Percentiles rank a stretch among this genome's conserved stretches.
Evolutionary conservation across 2,113 vertebrate species (phyloP).

Genomic region (Platycercus adscitus): DNA sequence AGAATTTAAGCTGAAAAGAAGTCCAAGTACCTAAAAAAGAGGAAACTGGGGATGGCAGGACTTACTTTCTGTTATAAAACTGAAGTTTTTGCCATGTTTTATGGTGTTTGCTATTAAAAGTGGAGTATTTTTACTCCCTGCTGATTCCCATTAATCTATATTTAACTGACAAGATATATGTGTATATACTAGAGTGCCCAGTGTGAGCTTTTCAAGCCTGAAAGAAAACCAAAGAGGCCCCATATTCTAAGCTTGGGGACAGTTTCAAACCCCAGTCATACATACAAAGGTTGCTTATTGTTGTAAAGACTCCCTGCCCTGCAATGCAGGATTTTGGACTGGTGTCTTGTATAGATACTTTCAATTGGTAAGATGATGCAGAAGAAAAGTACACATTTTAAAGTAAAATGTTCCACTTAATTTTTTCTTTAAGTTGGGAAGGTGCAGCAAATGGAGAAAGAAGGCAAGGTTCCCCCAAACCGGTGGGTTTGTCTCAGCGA

Average conservation of each 20-base stretch:
- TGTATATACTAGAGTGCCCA: not conserved
- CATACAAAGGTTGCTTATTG: not conserved
- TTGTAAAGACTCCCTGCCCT: not conserved
- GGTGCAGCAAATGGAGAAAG: not conserved
- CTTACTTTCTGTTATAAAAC: not conserved
- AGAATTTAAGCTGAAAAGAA: not conserved
- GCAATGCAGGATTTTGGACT: not conserved
- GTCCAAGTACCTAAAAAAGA: not conserved
- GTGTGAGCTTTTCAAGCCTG: not conserved
- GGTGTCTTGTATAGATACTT: not conserved
- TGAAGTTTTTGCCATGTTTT: not conserved
- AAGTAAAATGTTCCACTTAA: not conserved
- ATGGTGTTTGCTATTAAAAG: not conserved
- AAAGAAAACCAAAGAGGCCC: not conserved
- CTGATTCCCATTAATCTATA: not conserved
- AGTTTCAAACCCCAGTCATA: not conserved
- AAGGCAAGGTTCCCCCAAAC: not conserved
- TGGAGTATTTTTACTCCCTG: conserved; percentile 1
- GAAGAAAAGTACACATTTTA: not conserved
- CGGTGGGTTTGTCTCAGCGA: not conserved
- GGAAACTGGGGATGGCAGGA: not conserved
- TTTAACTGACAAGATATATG: conserved; percentile 8
- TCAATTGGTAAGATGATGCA: not conserved
- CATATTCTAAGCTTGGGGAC: not conserved
- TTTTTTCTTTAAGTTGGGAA: not conserved